These are phyloP conservation scores for Rhineura floridana DNA, from an alignment of 2,113 vertebrate species.

Conservation along the genomic window DNA sequence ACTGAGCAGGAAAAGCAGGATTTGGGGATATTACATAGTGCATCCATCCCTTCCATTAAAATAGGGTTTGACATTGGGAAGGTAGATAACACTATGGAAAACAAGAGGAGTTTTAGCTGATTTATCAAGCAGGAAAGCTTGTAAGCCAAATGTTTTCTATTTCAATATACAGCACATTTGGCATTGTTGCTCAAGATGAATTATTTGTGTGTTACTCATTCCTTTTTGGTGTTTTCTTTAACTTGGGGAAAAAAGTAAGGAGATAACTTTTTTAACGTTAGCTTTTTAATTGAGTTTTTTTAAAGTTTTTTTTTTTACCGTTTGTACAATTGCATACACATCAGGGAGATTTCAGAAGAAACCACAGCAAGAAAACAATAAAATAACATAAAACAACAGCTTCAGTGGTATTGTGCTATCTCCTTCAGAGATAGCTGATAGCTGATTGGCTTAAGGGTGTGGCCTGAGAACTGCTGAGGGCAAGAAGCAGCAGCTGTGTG, in stretches of 20 bases:
- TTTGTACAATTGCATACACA: no score
- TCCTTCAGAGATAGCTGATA: no score
- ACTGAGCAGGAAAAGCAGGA: slow-evolving; percentile 51
- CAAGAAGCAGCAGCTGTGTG: no score
- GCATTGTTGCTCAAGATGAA: neutral
- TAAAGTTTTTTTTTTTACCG: no score
- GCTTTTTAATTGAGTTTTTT: no score
- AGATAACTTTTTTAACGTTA: slow-evolving; percentile 17
- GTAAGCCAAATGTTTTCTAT: slow-evolving; percentile 61
- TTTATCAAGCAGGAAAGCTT: slow-evolving; percentile 50
- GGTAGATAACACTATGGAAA: slow-evolving; percentile 47
- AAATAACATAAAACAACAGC: no score
- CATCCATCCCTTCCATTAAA: slow-evolving; percentile 52
- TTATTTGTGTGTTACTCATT: neutral
- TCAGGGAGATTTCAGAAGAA: no score
- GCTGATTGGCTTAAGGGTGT: no score
- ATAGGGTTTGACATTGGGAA: slow-evolving; percentile 44
- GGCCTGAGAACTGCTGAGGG: no score
- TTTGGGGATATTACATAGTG: slow-evolving; percentile 47
- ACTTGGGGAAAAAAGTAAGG: neutral
- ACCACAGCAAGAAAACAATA: no score
- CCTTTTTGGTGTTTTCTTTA: neutral
- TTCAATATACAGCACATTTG: slow-evolving; percentile 46
- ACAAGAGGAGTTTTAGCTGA: slow-evolving; percentile 55
- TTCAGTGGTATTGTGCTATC: no score